Percentiles rank a stretch among this genome's conserved stretches.
Evolutionary conservation across 2,113 vertebrate species (phyloP).

Genomic region (Scomber japonicus): DNA sequence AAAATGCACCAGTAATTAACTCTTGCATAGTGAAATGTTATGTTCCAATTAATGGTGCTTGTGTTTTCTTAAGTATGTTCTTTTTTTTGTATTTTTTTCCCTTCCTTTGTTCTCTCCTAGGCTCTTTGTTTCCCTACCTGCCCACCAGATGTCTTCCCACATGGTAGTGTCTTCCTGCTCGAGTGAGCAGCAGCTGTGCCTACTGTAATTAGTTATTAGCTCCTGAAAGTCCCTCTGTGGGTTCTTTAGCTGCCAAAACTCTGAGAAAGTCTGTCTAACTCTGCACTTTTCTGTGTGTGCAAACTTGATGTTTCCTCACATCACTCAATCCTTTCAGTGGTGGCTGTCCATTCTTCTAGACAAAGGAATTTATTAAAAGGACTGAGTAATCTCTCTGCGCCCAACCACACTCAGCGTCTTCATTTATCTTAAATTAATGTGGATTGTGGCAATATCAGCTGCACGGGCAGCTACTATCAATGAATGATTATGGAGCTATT

Average conservation of each 20-base stretch:
- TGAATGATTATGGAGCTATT: neutral
- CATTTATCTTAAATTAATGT: neutral
- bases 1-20: neutral
- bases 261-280: neutral
- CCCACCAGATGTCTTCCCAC: slow-evolving; percentile 52
- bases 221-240: slow-evolving; percentile 29
- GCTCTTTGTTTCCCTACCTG: slow-evolving; percentile 8
- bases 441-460: neutral
- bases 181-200: slow-evolving; percentile 35
- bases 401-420: neutral
- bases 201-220: slow-evolving; percentile 39
- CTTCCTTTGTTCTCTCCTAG: neutral
- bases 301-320: slow-evolving; percentile 18
- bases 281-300: neutral
- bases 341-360: neutral
- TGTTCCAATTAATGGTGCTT: neutral
- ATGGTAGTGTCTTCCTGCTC: slow-evolving; percentile 22
- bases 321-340: slow-evolving; percentile 5
- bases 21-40: neutral
- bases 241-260: slow-evolving; percentile 9
- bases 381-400: neutral
- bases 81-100: neutral
- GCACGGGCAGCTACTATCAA: neutral
- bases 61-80: neutral
- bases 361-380: neutral